Percentiles rank a stretch among this genome's conserved stretches.
These are phyloP conservation scores for Anhinga rufa DNA, from an alignment of 2,113 vertebrate genomes.

Conservation along the genomic window DNA sequence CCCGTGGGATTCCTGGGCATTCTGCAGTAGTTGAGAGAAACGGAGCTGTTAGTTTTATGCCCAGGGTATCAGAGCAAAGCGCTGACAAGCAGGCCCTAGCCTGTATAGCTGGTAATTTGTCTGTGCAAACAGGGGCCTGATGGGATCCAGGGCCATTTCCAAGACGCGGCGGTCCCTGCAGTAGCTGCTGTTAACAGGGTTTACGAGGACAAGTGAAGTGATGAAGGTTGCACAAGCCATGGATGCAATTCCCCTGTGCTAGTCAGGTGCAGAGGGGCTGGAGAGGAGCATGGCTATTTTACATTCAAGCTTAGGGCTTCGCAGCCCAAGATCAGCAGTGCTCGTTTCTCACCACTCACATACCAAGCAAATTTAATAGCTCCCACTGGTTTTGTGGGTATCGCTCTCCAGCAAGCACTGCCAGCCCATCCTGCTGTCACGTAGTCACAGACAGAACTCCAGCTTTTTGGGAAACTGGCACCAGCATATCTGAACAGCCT, in stretches of 20 bases:
- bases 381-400: rapidly evolving
- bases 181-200: not conserved
- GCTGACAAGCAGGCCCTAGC: not conserved
- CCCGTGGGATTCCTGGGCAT: constrained; percentile 73
- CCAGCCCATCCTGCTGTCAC: not conserved
- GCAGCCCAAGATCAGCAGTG: not conserved
- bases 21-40: constrained; percentile 42
- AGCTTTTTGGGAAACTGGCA: not conserved
- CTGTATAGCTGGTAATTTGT: not conserved
- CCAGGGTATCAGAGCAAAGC: not conserved
- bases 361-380: rapidly evolving
- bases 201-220: not conserved
- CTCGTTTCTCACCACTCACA: rapidly evolving
- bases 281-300: rapidly evolving
- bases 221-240: not conserved
- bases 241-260: not conserved
- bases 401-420: not conserved
- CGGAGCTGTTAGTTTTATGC: not conserved
- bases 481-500: not conserved
- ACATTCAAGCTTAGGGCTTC: not conserved
- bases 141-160: not conserved
- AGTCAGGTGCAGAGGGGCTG: not conserved
- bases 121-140: not conserved
- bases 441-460: not conserved
- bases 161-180: rapidly evolving